Conservation (phyloP, 2,797 vertebrate genomes). For the Aeoliscus strigatus region DNA sequence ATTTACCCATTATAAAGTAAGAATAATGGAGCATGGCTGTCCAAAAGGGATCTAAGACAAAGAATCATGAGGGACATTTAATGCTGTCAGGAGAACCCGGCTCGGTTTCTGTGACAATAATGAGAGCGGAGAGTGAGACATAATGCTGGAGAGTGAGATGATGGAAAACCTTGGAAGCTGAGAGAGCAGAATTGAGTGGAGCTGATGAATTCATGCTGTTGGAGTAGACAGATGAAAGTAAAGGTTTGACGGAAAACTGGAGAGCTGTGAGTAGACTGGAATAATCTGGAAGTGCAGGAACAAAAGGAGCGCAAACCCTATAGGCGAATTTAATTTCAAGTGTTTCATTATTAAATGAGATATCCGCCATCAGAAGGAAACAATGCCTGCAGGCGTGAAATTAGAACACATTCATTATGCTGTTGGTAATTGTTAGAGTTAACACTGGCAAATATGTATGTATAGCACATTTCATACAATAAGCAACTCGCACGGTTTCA, state of each 20-base stretch:
- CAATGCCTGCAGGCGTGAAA: slow-evolving; percentile 41
- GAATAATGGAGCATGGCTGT: slow-evolving; percentile 38
- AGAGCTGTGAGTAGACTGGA: slow-evolving; percentile 16
- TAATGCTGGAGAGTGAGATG: slow-evolving; percentile 41
- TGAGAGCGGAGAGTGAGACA: slow-evolving; percentile 43
- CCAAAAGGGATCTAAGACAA: slow-evolving; percentile 39
- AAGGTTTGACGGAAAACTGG: slow-evolving; percentile 28
- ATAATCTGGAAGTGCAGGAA: slow-evolving; percentile 21
- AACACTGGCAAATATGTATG: slow-evolving; percentile 4
- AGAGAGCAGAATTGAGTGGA: slow-evolving; percentile 49
- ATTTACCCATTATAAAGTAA: slow-evolving; percentile 28
- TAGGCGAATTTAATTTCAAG: slow-evolving; percentile 46
- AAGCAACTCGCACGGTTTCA: no score
- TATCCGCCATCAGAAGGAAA: slow-evolving; percentile 42
- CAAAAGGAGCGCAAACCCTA: slow-evolving; percentile 29
- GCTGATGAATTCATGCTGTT: slow-evolving; percentile 55
- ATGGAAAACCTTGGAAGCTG: slow-evolving; percentile 52
- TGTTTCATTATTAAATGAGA: slow-evolving; percentile 48
- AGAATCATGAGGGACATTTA: slow-evolving; percentile 60
- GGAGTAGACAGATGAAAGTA: slow-evolving; percentile 35
- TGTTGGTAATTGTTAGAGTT: slow-evolving; percentile 35
- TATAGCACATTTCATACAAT: no score
- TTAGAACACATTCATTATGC: slow-evolving; percentile 47
- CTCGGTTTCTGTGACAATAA: slow-evolving; percentile 52
- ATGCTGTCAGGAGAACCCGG: slow-evolving; percentile 53